These are phyloP conservation scores for Asbolus verrucosus DNA, from an alignment of 1,140 invertebrate species.

Conservation along the genomic window DNA sequence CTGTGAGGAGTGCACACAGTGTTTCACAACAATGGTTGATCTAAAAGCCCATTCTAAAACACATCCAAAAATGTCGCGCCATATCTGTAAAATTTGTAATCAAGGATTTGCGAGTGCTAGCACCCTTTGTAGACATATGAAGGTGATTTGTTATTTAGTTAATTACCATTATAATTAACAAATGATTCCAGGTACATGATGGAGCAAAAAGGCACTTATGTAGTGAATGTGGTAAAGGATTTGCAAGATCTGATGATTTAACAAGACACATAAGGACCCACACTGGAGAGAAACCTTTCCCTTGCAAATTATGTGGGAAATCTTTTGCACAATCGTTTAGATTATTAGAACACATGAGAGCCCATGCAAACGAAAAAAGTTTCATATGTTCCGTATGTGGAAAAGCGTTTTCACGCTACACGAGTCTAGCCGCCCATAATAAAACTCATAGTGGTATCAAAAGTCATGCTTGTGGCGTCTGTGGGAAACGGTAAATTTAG, in stretches of 20 bases:
- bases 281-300: slow-evolving; percentile 71
- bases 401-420: slow-evolving; percentile 65
- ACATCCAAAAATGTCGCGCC: slow-evolving; percentile 51
- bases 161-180: not conserved
- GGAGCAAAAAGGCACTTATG: slow-evolving; percentile 72
- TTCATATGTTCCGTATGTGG: slow-evolving; percentile 71
- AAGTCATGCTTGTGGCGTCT: slow-evolving; percentile 61
- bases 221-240: slow-evolving; percentile 70
- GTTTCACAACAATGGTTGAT: slow-evolving; percentile 53
- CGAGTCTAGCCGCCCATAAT: slow-evolving; percentile 63
- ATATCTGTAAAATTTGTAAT: slow-evolving; percentile 66
- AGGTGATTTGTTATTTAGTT: slow-evolving; percentile 42
- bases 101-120: slow-evolving; percentile 66
- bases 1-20: slow-evolving; percentile 56
- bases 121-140: slow-evolving; percentile 65
- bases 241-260: slow-evolving; percentile 67
- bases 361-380: slow-evolving; percentile 73
- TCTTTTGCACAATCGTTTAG: slow-evolving; percentile 63
- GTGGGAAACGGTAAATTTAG: slow-evolving; percentile 61
- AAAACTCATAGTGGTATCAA: slow-evolving; percentile 63
- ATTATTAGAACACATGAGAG: slow-evolving; percentile 72
- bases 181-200: slow-evolving; percentile 56
- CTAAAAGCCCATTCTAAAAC: slow-evolving; percentile 51
- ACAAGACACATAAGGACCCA: slow-evolving; percentile 69
- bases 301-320: slow-evolving; percentile 71